A percentile compares a stretch with the other conserved stretches of the same genome.
phyloP scores from a whole-genome alignment of 1,140 invertebrate genomes.

The Macrobrachium nipponense region DNA sequence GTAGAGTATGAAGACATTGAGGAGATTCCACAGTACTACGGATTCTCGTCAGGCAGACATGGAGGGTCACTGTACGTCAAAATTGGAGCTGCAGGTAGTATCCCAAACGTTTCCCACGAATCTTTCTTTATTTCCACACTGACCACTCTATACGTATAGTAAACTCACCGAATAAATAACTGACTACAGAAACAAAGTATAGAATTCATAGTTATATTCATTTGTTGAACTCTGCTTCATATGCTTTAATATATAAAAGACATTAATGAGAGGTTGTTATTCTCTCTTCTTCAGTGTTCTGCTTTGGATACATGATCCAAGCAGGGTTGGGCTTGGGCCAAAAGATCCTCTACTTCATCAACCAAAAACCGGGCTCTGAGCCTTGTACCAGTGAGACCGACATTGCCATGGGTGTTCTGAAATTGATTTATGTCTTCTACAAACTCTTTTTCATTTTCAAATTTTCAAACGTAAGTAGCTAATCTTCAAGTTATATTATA shows the following conservation, averaged over 20 bases:
- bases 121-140: too few species aligned
- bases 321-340: slow-evolving; percentile 75
- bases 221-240: neutral
- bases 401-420: slow-evolving; percentile 74
- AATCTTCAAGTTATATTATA: too few species aligned
- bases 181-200: too few species aligned
- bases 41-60: slow-evolving; percentile 71
- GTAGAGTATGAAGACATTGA: slow-evolving; percentile 55
- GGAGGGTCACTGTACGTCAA: slow-evolving; percentile 81
- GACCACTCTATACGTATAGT: too few species aligned
- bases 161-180: too few species aligned
- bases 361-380: slow-evolving; percentile 69
- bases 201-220: too few species aligned
- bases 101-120: neutral
- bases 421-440: slow-evolving; percentile 78
- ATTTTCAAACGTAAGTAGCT: slow-evolving; percentile 78
- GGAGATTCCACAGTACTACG: slow-evolving; percentile 65
- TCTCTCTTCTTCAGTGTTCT: slow-evolving; percentile 74
- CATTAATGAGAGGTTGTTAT: neutral
- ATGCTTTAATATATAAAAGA: neutral
- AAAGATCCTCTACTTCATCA: slow-evolving; percentile 74
- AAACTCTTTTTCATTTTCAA: slow-evolving; percentile 82
- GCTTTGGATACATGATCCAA: slow-evolving; percentile 79
- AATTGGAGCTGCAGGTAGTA: slow-evolving; percentile 78
- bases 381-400: slow-evolving; percentile 70